phyloP scores from a whole-genome alignment of 2,888 invertebrate genomes.

The Nycteola revayana region DNA sequence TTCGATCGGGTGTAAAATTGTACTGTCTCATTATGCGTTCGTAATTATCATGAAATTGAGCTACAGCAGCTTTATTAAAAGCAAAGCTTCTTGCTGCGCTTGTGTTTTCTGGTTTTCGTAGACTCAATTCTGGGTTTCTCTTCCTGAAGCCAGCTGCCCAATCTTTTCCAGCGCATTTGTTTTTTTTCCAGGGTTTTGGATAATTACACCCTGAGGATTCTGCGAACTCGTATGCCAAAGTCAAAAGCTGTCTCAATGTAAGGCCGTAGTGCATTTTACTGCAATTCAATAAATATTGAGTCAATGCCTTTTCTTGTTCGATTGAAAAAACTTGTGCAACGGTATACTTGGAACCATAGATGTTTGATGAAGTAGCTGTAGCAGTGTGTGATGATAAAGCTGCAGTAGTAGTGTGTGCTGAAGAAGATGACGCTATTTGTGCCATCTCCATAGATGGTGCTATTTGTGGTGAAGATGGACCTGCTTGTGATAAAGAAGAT shows the following conservation, averaged over 20 bases:
- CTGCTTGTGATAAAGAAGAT: too few relatives aligned
- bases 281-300: constrained; percentile 25
- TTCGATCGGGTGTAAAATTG: constrained; percentile 16
- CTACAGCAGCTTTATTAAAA: constrained; percentile 18
- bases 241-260: background rate
- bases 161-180: background rate
- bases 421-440: too few relatives aligned
- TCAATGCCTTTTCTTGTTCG: constrained; percentile 21
- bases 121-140: constrained; percentile 3
- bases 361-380: constrained; percentile 11
- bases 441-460: too few relatives aligned
- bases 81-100: constrained; percentile 4
- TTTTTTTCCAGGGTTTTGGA: background rate
- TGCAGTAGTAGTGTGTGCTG: constrained; percentile 11
- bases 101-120: constrained; percentile 14
- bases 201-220: background rate
- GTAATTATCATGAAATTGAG: constrained; percentile 14
- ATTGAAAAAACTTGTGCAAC: too few relatives aligned
- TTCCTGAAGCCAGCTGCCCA: background rate
- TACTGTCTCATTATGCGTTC: constrained; percentile 13
- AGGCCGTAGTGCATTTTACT: background rate
- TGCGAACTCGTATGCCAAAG: background rate
- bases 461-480: too few relatives aligned
- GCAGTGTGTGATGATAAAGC: constrained; percentile 14
- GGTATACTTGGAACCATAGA: constrained; percentile 15